Evolutionary conservation across 2,797 vertebrate genomes (phyloP), one percentile per base, ranked within the genome.

Genomic region (Lepus townsendii): DNA sequence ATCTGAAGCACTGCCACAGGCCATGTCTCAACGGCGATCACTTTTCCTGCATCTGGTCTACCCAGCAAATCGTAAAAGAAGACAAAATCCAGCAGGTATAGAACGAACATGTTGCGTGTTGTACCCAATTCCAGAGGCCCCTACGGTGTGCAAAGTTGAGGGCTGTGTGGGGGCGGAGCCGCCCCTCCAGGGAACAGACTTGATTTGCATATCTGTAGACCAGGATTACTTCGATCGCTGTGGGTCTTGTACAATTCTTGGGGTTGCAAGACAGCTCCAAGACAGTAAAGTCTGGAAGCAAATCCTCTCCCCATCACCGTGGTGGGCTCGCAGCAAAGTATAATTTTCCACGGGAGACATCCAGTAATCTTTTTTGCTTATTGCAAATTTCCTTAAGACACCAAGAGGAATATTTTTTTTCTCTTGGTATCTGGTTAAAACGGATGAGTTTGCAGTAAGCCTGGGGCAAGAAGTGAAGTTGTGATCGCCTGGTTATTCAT

Each of bases 331-430:
- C 24, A 57, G 32, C n/a, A 10, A 69, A 19, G 2, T 4, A 11
- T 26, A 47, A 63, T 62, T 71, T 78, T 72, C 27, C 73, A 62
- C 30, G 47, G 35, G 38, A 27, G 38, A 50, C 65, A 35, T 22
- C 63, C 38, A 27, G 62, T 38, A 24, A 76, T 68, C 32, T 57
- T 73, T 66, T 90, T 27, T 68, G 60, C 57, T 16, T 19, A 65
- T 38, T 63, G 54, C 27, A 54, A 50, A 66, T 85, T 91, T 80
- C 76, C 50, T 86, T 30, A 86, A 60, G 62, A 50, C 6, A 17
- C 50, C 50, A 73, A 73, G 68, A 24, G 20, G 19, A 84, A 52
- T 79, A 63, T 63, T 66, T 17, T 66, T 80, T 71, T 69, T 68
- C 13, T 30, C 42, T 19, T 30, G 42, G 11, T 38, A 26, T 68